Percentiles rank a stretch among this genome's conserved stretches.
These are phyloP conservation scores for Laticauda laticaudata DNA, from an alignment of 2,113 vertebrate species.

Conservation along the genomic window DNA sequence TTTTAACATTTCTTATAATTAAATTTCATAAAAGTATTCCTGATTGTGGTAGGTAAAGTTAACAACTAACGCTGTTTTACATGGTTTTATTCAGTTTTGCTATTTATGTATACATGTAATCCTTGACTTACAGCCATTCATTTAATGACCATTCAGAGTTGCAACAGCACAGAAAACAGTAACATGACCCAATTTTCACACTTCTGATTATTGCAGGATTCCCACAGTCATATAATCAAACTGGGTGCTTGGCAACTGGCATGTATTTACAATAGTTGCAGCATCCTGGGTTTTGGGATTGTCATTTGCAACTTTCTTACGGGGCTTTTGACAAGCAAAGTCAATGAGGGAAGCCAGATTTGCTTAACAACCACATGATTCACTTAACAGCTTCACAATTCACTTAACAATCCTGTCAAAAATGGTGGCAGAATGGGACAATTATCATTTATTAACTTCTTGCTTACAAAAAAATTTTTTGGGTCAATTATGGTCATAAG, in stretches of 20 bases:
- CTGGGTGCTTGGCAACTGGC: neutral
- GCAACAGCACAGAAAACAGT: neutral
- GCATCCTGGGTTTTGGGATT: neutral
- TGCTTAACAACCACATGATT: neutral
- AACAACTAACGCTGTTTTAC: neutral
- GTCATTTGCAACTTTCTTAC: neutral
- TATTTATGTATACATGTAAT: neutral
- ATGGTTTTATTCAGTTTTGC: neutral
- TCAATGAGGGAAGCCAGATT: neutral
- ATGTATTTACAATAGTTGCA: neutral
- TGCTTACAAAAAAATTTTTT: neutral
- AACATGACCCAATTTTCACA: neutral
- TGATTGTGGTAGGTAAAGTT: neutral
- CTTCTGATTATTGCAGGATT: neutral
- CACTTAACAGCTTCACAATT: neutral
- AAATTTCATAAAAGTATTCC: neutral
- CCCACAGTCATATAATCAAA: neutral
- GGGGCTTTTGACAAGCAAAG: neutral
- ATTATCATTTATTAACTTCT: neutral
- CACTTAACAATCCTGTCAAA: neutral
- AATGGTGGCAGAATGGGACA: neutral
- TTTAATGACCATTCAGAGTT: neutral
- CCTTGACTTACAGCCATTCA: neutral
- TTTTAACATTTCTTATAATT: neutral
- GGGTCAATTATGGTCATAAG: neutral